Base-by-base conservation (phyloP, 2,888 invertebrate genomes). In the Drosophila cognata region DNA sequence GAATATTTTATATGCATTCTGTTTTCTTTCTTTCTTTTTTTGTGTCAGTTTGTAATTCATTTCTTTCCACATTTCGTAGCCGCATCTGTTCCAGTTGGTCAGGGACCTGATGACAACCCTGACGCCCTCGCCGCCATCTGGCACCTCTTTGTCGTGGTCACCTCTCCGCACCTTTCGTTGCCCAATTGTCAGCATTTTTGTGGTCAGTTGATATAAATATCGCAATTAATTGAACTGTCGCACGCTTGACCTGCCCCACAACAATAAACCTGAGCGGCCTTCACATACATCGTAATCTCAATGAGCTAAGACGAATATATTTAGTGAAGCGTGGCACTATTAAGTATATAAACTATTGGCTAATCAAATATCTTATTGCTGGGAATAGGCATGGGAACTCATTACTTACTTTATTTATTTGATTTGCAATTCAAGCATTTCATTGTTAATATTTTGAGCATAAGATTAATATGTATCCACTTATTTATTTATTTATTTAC, bases 201-300 rank as follows among this genome's bases (percentile, higher is more conserved):
- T 89, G 83, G 77, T 81, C 88, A 67, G 61, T 64, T 74, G 80
- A 74, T 75, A 87, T 87, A 87, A 87, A 87, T 80, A 85, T 87
- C 35, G 76, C 81, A 81, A 83, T 87, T 89, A 87, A 89, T 87
- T 84, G 89, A 89, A 73, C 81, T 84, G 79, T 87, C 57, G 41
- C 29, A 71, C 53, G 63, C 51, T 75, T 75, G 79, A 78, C 75
- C 71, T 66, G 56, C 16, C 50, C 36, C 28, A 31, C 16, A 1
- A 18, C 46, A 59, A 48, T 48, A 78, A 59, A 74, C 60, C 71
- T 51, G 60, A 13, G 11, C 57, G 56, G 68, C 69, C 69, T 73
- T 63, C 56, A 78, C 62, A 78, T 78, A 71, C 38, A 59, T 70
- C 71, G 57, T 51, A n/a, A 41, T 48, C 31, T 48, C 55, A 79